Base-by-base conservation (phyloP, 2,888 invertebrate genomes). In the Calameuta filiformis region DNA sequence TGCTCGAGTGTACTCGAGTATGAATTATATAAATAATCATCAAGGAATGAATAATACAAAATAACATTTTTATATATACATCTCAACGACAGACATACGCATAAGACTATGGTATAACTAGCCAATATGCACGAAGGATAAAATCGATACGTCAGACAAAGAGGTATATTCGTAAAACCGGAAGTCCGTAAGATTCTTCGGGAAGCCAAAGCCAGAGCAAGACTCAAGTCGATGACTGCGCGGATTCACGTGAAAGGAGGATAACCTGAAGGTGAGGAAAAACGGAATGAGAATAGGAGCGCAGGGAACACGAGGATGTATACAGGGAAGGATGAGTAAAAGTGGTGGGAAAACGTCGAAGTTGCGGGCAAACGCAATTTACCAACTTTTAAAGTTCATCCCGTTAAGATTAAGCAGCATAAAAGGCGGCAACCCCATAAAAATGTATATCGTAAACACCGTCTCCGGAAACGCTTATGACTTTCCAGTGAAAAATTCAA, bases 401-500 rank as follows among this genome's bases (percentile, higher is more conserved):
- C 71, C 71, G 34, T 33, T 71, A 35, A 71, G 71, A 71, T 71
- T 71, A 30, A 71, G 71, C 31, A 35, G 35, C 78, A 83, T 81
- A 81, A 81, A 81, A 85, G 83, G 83, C 56, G 83, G 83, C 81
- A 79, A 79, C 30, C 75, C 75, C 79, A 84, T 85, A 85, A 85
- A 85, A 85, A 82, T 85, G 81, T 81, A 84, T 85, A 83, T 82
- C 77, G 81, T 80, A 81, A 83, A 82, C 84, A 79, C 79, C 75
- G 80, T 76, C 76, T 80, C 76, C 77, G 74, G 77, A 73, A 73
- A 69, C 73, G 81, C 73, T 56, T 56, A 56, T 56, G 56, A 56
- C 56, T 56, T 56, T 9, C 23, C 56, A 23, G 56, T 23, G 56
- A 56, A 56, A 56, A 56, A 56, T 56, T 23, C 56, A 56, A 56